Evolutionary conservation across 2,113 vertebrate genomes (phyloP), one percentile per base, ranked within the genome.

Genomic region (Sarotherodon lohbergeri): DNA sequence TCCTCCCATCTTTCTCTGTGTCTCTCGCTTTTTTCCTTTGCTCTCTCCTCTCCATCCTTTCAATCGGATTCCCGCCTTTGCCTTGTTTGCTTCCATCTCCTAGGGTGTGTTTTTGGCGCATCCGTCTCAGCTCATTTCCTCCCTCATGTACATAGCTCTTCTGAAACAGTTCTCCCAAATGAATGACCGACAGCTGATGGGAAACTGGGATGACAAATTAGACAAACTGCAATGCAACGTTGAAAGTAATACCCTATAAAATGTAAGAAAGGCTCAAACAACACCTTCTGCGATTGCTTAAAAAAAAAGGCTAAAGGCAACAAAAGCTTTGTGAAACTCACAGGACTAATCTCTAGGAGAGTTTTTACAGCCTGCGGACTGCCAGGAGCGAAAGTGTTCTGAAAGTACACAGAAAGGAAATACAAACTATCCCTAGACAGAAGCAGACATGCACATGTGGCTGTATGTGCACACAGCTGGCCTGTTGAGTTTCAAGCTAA

Each of bases 181-280:
- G 85, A 93, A 84, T 91, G 92, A 90, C 86, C 29, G 48, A 81
- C 6, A 36, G 83, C 83, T 92, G 63, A 13, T 87, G 85, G 86
- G 59, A 92, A 92, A 93, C 81, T 80, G 83, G 79, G 80, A 87
- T 85, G 66, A 87, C 61, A 89, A 83, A 90, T 94, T 88, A 89
- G 89, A 89, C 80, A 34, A 90, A 88, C 81, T 84, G 84, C 54
- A 41, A 89, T 86, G 86, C 71, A 86, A 90, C 81, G 56, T 56
- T 2, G 27, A 87, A 80, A 87, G 87, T 68, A 48, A 89, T 81
- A 85, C 86, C 59, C 61, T 79, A 91, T 71, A 81, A 88, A 86
- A 79, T 36, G 88, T 81, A 63, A 82, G 81, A 54, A 48, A 56
- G 82, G 73, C 89, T 88, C 19, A 90, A 86, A 84, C 24, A 82